Conservation (phyloP, 2,888 invertebrate species). For the Polymixis lichenea region DNA sequence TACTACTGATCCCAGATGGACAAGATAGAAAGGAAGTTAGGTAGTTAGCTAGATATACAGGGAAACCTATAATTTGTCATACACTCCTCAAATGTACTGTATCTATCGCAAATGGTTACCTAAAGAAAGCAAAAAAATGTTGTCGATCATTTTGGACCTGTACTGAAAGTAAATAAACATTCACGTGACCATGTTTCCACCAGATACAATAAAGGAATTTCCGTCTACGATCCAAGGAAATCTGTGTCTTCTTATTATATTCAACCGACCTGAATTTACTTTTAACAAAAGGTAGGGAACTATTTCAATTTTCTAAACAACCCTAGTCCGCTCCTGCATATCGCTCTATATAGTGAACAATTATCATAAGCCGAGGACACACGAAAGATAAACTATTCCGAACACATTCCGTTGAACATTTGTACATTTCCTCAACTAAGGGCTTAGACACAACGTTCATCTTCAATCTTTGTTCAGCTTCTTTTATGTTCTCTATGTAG, state of each 20-base stretch:
- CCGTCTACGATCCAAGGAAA: background rate
- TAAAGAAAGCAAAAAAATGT: too few relatives aligned
- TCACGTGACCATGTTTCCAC: background rate
- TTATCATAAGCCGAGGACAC: conserved; percentile 62
- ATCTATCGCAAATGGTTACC: too few relatives aligned
- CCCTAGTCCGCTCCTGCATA: conserved; percentile 36
- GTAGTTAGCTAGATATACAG: too few relatives aligned
- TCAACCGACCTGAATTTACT: too few relatives aligned
- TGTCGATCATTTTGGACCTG: too few relatives aligned
- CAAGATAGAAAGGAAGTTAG: too few relatives aligned
- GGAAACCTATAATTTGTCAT: too few relatives aligned
- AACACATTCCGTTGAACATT: conserved; percentile 54
- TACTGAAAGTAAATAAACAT: too few relatives aligned
- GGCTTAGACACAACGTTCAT: conserved; percentile 27
- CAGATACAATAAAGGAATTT: background rate
- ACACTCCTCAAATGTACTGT: too few relatives aligned
- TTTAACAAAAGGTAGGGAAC: background rate
- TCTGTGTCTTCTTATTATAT: background rate
- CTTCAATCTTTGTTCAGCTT: background rate
- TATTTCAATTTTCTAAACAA: background rate
- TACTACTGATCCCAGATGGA: background rate
- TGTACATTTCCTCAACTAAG: conserved; percentile 62
- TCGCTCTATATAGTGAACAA: conserved; percentile 46
- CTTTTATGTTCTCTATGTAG: background rate
- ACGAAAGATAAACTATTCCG: conserved; percentile 61